phyloP scores from a whole-genome alignment of 2,888 invertebrate species.

The Liposcelis brunnea region DNA sequence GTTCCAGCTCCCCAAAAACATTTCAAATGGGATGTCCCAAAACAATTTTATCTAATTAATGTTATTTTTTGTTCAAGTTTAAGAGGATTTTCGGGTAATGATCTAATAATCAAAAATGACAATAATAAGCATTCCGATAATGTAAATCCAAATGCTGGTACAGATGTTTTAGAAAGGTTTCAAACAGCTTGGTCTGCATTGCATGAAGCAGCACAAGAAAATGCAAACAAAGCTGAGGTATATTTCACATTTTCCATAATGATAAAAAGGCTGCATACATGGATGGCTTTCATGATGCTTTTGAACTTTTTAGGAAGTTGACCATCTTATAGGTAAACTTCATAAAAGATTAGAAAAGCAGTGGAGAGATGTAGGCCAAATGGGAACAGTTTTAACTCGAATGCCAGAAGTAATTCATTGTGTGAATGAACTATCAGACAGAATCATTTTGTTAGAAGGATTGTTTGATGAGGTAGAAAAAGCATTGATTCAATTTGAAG shows the following conservation, averaged over 20 bases:
- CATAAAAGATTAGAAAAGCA: conserved; percentile 28
- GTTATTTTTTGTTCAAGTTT: conserved; percentile 9
- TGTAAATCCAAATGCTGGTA: conserved; percentile 43
- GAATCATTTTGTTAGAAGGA: conserved; percentile 31
- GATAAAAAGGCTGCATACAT: too few relatives aligned
- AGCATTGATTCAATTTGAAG: conserved; percentile 44
- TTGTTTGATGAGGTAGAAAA: conserved; percentile 45
- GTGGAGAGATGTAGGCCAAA: conserved; percentile 25
- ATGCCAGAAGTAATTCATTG: conserved; percentile 30
- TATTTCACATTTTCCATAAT: conserved; percentile 10
- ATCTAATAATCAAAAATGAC: conserved; percentile 11
- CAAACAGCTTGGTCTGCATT: conserved; percentile 54
- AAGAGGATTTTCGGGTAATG: conserved; percentile 14
- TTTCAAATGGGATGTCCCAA: neutral
- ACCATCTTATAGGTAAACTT: conserved; percentile 30
- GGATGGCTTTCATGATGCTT: too few relatives aligned
- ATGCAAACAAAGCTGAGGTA: conserved; percentile 36
- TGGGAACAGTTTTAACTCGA: conserved; percentile 27
- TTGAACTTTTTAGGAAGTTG: conserved; percentile 20
- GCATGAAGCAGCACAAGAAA: conserved; percentile 48
- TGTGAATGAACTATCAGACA: conserved; percentile 29
- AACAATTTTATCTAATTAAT: neutral
- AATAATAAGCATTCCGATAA: conserved; percentile 14
- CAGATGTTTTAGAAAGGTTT: conserved; percentile 47
- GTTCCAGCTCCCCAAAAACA: too few relatives aligned